Conservation (phyloP, 2,113 vertebrate genomes). For the Serilophus lunatus region DNA sequence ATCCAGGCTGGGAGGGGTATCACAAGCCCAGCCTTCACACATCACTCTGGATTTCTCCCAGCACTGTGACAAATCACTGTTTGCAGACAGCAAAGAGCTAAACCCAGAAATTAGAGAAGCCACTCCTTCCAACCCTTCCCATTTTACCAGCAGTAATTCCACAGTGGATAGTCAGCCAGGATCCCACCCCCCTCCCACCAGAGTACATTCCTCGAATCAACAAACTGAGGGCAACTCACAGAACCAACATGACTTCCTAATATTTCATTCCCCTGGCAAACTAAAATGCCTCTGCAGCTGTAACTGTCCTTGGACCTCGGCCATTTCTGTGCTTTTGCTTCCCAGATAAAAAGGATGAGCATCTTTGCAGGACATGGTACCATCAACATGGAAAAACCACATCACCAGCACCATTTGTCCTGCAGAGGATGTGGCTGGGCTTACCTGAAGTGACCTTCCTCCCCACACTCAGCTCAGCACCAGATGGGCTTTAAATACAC, state of each 20-base stretch:
- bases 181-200: no score
- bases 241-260: not conserved
- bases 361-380: not conserved
- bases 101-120: not conserved
- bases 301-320: not conserved
- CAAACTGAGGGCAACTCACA: not conserved
- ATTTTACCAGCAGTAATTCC: not conserved
- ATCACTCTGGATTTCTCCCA: not conserved
- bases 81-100: not conserved
- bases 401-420: not conserved
- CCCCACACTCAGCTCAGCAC: not conserved
- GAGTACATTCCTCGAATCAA: not conserved
- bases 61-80: not conserved
- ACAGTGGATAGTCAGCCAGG: accelerated
- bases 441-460: slow-evolving; percentile 10
- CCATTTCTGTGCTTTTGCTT: not conserved
- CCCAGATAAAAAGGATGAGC: not conserved
- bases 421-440: not conserved
- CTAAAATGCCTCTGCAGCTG: not conserved
- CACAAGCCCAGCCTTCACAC: not conserved
- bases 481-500: slow-evolving; percentile 12
- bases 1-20: accelerated
- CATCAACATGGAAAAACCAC: not conserved
- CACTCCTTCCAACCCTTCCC: not conserved
- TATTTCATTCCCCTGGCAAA: not conserved